Evolutionary conservation across 2,888 invertebrate genomes (phyloP), one percentile per base, ranked within the genome.

Genomic region (Clusia tigrina): DNA sequence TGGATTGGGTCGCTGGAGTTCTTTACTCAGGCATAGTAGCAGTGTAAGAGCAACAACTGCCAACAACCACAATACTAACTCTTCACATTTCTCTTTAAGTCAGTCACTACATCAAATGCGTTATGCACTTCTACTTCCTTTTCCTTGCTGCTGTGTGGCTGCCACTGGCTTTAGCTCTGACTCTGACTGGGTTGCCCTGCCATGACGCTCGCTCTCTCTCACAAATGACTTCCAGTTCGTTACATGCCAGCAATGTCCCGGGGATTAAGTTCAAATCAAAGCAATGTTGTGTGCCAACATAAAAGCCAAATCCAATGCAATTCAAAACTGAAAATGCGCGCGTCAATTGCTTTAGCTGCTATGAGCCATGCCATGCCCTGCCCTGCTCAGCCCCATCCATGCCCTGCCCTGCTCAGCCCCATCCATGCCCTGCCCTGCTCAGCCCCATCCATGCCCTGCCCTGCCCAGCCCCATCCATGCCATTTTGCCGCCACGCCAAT

Each of bases 191-290:
- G 37, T 37, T 10, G 15, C 1, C 3, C 37, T 26, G 37, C 23
- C 6, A 6, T 38, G 6, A 38, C 38, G 48, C 32, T 62, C 15
- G 60, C 38, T 42, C 24, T 42, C 12, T 26, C n/a, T 17, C 55
- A 60, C 64, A 74, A 76, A 77, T 73, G 71, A 74, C 76, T 77
- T 77, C 68, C 76, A 77, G 74, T 72, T 74, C 77, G 77, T 77
- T 76, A 67, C 68, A 68, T 72, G 59, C 67, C 68, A 67, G 71
- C 67, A 74, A 74, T 76, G 71, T 76, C 73, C 67, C 66, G 71
- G 69, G 75, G 78, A 81, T 80, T 81, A 81, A 77, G 74, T 77
- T 80, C 77, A 71, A 78, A 81, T 80, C 78, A 81, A 80, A 76
- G 74, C 75, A 80, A 79, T 76, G 71, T 73, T 70, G 69, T 78